These are phyloP conservation scores for Rhinogobius similis DNA, from an alignment of 2,113 vertebrate species.

Conservation along the genomic window DNA sequence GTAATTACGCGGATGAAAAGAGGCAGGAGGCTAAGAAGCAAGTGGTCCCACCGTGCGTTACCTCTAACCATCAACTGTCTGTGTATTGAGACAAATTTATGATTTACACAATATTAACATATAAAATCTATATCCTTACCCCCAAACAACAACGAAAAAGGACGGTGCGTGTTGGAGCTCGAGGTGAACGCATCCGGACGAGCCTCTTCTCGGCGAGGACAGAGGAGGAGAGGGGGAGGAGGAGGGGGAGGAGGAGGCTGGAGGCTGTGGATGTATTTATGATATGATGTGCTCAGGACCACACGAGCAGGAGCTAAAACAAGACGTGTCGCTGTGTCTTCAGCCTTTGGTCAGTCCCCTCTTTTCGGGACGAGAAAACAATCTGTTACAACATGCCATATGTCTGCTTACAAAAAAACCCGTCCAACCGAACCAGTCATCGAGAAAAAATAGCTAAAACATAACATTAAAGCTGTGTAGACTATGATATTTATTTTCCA, in stretches of 20 bases:
- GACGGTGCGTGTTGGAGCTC: not conserved
- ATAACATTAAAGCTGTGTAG: not conserved
- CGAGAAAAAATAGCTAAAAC: not conserved
- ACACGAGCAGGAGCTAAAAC: constrained; percentile 11
- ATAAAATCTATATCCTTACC: constrained; percentile 37
- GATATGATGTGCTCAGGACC: constrained; percentile 15
- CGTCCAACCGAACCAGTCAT: not conserved
- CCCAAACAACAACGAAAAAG: constrained; percentile 23
- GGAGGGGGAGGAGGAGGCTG: constrained; percentile 13
- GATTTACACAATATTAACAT: not conserved
- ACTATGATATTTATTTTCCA: not conserved
- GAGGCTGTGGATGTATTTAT: constrained; percentile 18
- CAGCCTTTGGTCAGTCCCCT: constrained; percentile 3
- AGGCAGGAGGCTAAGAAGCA: constrained; percentile 13
- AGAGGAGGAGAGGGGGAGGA: constrained; percentile 8
- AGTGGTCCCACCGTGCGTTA: constrained; percentile 29
- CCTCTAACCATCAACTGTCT: not conserved
- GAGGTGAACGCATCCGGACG: constrained; percentile 26
- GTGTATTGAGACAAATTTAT: not conserved
- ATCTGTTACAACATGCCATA: not conserved
- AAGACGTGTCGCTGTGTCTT: constrained; percentile 26
- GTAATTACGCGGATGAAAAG: constrained; percentile 13
- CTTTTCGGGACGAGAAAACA: not conserved
- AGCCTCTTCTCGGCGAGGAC: constrained; percentile 5
- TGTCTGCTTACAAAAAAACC: not conserved